These are phyloP conservation scores for Cinara cedri DNA, from an alignment of 2,888 invertebrate species.

Conservation along the genomic window DNA sequence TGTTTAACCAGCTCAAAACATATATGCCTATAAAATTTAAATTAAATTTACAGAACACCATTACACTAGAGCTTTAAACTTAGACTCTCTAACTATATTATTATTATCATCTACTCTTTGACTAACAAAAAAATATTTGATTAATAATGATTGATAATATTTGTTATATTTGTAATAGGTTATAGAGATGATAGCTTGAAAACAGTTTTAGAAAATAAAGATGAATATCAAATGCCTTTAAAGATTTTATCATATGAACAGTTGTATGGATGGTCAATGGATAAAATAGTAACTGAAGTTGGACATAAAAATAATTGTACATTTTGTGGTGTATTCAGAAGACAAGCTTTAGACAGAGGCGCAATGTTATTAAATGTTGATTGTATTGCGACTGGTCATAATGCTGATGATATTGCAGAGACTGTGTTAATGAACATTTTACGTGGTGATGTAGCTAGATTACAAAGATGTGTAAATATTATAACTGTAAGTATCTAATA, in stretches of 20 bases:
- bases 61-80: no score
- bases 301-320: slow-evolving; percentile 95
- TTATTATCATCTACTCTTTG: no score
- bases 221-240: slow-evolving; percentile 90
- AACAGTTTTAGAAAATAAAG: slow-evolving; percentile 92
- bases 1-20: no score
- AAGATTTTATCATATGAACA: slow-evolving; percentile 97
- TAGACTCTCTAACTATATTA: no score
- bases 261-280: slow-evolving; percentile 99
- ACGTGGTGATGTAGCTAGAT: slow-evolving; percentile 92
- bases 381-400: slow-evolving; percentile 95
- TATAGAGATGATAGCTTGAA: slow-evolving; percentile 95
- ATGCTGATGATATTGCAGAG: slow-evolving; percentile 98
- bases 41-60: no score
- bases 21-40: no score
- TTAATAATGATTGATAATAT: no score
- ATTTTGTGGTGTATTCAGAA: slow-evolving; percentile 92
- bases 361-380: slow-evolving; percentile 86
- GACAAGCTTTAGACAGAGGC: slow-evolving; percentile 95
- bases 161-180: slow-evolving; percentile 64
- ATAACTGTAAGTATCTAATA: slow-evolving; percentile 73
- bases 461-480: slow-evolving; percentile 89
- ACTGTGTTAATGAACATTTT: slow-evolving; percentile 97
- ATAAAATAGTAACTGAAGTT: slow-evolving; percentile 85
- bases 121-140: no score